Evolutionary conservation across 2,113 vertebrate species (phyloP).

Genomic region (Steatornis caripensis): DNA sequence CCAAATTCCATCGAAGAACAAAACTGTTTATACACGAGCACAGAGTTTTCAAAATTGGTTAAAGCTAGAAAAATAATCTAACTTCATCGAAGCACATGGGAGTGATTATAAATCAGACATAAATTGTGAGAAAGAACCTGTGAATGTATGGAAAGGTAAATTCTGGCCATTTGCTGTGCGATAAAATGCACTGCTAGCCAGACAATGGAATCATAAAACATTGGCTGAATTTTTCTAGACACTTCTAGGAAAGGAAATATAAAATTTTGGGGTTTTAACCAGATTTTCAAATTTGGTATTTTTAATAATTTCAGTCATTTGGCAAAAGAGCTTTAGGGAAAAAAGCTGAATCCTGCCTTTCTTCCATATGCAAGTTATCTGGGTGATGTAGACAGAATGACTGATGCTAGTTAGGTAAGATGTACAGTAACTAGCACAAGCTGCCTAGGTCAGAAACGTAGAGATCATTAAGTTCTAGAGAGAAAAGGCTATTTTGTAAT

Average conservation of each 20-base stretch:
- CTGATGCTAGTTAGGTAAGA: not conserved
- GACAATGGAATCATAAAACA: not conserved
- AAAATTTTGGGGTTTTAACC: not conserved
- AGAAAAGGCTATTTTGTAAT: not conserved
- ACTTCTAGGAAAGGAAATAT: not conserved
- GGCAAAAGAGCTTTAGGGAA: not conserved
- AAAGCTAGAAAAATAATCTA: not conserved
- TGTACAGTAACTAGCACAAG: not conserved
- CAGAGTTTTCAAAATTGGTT: not conserved
- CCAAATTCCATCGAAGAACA: not conserved
- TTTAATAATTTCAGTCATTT: not conserved
- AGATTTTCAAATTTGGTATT: not conserved
- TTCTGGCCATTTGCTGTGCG: not conserved
- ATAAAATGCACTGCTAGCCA: not conserved
- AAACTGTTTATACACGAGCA: not conserved
- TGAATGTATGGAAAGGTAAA: not conserved
- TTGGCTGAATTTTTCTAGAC: not conserved
- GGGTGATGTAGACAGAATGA: not conserved
- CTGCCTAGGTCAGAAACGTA: not conserved
- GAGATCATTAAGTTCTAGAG: not conserved
- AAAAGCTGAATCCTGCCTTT: not conserved
- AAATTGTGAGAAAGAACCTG: not conserved
- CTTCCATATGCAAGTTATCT: not conserved
- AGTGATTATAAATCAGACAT: not conserved
- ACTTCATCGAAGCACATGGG: not conserved